Base-by-base conservation (phyloP, 1,140 invertebrate species). In the Drosophila bipectinata region DNA sequence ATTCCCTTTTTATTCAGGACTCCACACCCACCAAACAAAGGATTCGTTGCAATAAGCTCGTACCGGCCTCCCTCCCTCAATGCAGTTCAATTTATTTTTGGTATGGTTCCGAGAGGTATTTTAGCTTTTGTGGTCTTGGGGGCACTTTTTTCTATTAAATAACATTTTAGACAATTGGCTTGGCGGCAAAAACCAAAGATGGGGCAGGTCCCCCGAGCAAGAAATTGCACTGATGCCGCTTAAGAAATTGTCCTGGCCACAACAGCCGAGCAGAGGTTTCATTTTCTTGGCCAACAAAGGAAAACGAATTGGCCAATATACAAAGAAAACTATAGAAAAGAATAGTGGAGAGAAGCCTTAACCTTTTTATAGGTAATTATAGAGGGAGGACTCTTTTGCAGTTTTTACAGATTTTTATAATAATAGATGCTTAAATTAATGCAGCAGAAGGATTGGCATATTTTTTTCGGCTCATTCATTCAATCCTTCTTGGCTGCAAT, bases 91-190 rank as follows among this genome's bases (percentile, higher is more conserved):
- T 85, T 85, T 74, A 54, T 62, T 80, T 80, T 71, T 67, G 14
- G 12, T 14, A 28, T 5, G 4, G 12, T n/a, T 41, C 39, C n/a
- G 4, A 14, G 30, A 47, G 21, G 39, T 48, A 58, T 60, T 55
- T 61, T 48, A 60, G 56, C 77, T 75, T 77, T 81, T 78, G 77
- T 78, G 71, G 55, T 63, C 15, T 26, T 37, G 63, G 24, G 51
- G 72, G 64, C 47, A 7, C 51, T 75, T 85, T 84, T 45, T 85
- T 81, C 82, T 72, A 85, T 85, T 87, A 85, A 87, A 87, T 85
- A 85, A 81, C 74, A 85, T 72, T 81, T 85, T 78, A 81, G 81
- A 87, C 74, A 87, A 85, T 85, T 85, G 77, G 51, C 64, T 76
- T 51, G 54, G 41, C 34, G 44, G 24, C 56, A 49, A 28, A 64